Evolutionary conservation across 2,113 vertebrate genomes (phyloP).

Genomic region (Corvus cornix): DNA sequence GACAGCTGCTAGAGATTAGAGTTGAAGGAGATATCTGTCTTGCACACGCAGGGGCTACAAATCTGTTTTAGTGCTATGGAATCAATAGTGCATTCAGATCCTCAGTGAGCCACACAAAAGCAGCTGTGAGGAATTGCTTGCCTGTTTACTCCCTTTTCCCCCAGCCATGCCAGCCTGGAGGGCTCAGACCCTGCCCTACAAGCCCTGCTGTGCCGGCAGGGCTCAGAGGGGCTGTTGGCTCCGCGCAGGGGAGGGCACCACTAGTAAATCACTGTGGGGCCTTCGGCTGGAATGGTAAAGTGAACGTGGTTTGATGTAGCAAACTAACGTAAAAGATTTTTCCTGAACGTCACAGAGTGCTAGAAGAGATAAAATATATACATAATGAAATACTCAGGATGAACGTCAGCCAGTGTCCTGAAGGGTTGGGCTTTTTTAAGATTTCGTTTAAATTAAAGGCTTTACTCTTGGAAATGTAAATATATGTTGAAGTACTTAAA

Average conservation of each 20-base stretch:
- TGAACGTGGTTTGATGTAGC: neutral
- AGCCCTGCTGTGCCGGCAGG: neutral
- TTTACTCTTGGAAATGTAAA: neutral
- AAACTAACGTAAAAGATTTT: neutral
- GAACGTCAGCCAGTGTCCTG: neutral
- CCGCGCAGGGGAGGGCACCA: neutral
- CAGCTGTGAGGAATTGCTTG: conserved; percentile 47
- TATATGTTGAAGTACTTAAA: neutral
- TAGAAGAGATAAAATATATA: neutral
- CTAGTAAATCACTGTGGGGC: neutral
- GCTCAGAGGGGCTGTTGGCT: neutral
- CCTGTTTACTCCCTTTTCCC: neutral
- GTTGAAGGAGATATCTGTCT: conserved; percentile 27
- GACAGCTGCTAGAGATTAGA: conserved; percentile 37
- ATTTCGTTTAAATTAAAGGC: neutral
- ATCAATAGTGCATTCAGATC: conserved; percentile 51
- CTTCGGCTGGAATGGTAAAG: neutral
- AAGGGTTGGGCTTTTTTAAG: neutral
- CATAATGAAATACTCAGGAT: neutral
- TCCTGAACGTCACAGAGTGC: neutral
- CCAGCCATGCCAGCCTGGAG: neutral
- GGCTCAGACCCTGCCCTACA: neutral
- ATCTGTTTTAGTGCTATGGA: conserved; percentile 20
- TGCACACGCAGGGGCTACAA: neutral
- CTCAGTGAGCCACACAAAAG: conserved; percentile 16